These are phyloP conservation scores for Hypsopygia costalis DNA, from an alignment of 2,888 invertebrate species.

Conservation along the genomic window DNA sequence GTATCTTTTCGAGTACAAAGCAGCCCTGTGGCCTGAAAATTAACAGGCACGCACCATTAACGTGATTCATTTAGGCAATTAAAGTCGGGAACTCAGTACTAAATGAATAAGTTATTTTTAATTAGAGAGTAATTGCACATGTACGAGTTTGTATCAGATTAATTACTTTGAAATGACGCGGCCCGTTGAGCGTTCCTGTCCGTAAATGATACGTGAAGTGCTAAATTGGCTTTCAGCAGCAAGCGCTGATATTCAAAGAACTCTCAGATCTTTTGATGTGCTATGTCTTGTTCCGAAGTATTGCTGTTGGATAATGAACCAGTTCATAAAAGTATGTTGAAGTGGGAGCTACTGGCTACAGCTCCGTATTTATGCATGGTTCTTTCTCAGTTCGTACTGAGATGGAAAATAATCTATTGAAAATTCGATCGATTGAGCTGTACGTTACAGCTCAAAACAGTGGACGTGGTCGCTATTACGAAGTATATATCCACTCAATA, in stretches of 20 bases:
- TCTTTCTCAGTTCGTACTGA: no score
- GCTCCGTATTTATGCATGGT: no score
- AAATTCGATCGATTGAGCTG: no score
- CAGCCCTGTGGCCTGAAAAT: slow-evolving; percentile 63
- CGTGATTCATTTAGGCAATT: slow-evolving; percentile 73
- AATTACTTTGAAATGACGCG: slow-evolving; percentile 48
- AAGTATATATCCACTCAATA: no score
- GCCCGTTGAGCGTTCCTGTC: slow-evolving; percentile 22
- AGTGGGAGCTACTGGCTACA: no score
- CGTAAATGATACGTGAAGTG: slow-evolving; percentile 32
- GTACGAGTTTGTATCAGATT: slow-evolving; percentile 36
- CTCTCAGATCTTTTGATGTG: neutral
- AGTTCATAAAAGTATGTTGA: no score
- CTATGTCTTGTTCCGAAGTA: no score
- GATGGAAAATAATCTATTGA: no score
- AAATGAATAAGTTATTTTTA: slow-evolving; percentile 79
- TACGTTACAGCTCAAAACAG: no score
- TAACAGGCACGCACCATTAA: slow-evolving; percentile 69
- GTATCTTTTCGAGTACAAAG: slow-evolving; percentile 54
- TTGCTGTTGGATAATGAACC: no score
- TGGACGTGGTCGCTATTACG: no score
- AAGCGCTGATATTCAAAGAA: neutral
- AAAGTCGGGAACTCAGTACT: slow-evolving; percentile 48
- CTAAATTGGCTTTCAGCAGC: slow-evolving; percentile 6
- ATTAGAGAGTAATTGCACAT: slow-evolving; percentile 68